Evolutionary conservation across 2,888 invertebrate genomes (phyloP).

Genomic region (Harpalus rufipes): DNA sequence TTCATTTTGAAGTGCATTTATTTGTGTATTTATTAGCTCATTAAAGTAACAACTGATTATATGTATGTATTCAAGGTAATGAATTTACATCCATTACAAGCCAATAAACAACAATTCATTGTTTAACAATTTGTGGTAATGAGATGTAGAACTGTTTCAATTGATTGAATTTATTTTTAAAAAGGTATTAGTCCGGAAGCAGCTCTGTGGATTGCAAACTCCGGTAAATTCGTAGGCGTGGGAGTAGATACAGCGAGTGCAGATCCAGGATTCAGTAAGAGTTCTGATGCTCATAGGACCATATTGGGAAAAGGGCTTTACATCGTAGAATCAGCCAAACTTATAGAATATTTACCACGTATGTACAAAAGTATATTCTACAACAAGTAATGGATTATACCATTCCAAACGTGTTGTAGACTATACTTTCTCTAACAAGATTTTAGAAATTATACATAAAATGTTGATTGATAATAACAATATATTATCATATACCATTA

Average conservation of each 20-base stretch:
- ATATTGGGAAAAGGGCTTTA: slow-evolving; percentile 77
- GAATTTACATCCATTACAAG: neutral
- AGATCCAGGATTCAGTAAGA: slow-evolving; percentile 79
- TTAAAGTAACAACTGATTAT: neutral
- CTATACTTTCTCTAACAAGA: too few species aligned
- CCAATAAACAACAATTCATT: neutral
- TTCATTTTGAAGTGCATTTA: neutral
- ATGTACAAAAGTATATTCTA: neutral
- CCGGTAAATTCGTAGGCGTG: slow-evolving; percentile 82
- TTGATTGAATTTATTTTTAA: neutral
- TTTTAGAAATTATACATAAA: too few species aligned
- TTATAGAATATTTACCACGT: slow-evolving; percentile 77
- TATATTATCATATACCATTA: too few species aligned
- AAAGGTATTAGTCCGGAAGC: slow-evolving; percentile 80
- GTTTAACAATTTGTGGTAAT: neutral
- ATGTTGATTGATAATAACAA: too few species aligned
- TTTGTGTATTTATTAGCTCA: neutral
- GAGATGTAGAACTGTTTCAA: neutral
- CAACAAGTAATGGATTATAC: too few species aligned
- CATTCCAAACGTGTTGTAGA: too few species aligned
- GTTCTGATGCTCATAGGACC: slow-evolving; percentile 78
- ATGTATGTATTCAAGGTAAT: neutral
- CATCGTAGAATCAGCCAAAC: slow-evolving; percentile 82
- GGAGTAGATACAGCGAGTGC: slow-evolving; percentile 83
- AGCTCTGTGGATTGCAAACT: slow-evolving; percentile 80